Conservation (phyloP, 2,888 invertebrate genomes). For the Pollenia labialis region DNA sequence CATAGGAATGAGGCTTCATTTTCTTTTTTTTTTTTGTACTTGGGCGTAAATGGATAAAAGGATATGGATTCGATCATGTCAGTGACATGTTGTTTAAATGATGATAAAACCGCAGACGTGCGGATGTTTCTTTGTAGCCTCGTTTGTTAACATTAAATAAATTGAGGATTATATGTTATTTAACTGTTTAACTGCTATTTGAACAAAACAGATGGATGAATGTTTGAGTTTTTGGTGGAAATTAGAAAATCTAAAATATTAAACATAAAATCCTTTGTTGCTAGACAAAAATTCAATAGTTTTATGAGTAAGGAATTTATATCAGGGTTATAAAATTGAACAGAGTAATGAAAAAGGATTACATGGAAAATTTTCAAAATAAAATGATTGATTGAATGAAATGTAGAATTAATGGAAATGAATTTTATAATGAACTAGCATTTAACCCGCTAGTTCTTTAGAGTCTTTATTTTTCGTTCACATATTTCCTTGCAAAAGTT, state of each 20-base stretch:
- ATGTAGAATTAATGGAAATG: too few species aligned
- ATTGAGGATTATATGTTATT: conserved; percentile 12
- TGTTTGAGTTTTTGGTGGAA: not conserved
- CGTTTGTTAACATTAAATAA: not conserved
- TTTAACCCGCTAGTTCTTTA: too few species aligned
- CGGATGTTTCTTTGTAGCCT: conserved; percentile 5
- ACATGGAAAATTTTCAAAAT: too few species aligned
- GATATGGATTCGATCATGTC: conserved; percentile 23
- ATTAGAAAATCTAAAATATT: not conserved
- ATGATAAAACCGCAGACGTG: conserved; percentile 47
- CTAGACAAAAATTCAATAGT: too few species aligned
- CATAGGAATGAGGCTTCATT: not conserved
- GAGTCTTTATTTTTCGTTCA: too few species aligned
- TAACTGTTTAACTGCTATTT: not conserved
- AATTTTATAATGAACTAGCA: too few species aligned
- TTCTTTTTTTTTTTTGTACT: conserved; percentile 19
- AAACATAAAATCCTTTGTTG: too few species aligned
- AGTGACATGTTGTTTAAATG: conserved; percentile 51
- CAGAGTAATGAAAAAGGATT: too few species aligned
- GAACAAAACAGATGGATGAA: not conserved
- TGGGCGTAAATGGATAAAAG: not conserved
- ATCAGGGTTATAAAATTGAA: too few species aligned
- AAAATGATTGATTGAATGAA: too few species aligned
- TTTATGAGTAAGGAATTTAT: too few species aligned
- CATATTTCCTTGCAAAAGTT: too few species aligned